Evolutionary conservation across 1,140 invertebrate species (phyloP), one percentile per base, ranked within the genome.

Genomic region (Pantala flavescens): DNA sequence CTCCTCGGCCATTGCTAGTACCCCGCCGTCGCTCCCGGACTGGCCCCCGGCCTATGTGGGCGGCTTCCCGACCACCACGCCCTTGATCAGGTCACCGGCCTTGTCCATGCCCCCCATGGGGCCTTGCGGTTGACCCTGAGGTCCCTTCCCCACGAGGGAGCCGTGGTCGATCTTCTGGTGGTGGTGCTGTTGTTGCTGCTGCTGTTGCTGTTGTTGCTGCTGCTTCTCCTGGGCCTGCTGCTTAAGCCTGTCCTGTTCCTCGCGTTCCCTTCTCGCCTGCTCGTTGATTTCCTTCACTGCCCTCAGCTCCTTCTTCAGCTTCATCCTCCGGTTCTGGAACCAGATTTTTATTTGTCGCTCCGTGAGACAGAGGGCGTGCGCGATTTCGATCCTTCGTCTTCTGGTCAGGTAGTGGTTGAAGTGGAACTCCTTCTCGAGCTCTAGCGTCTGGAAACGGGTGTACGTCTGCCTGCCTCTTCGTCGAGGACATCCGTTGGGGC

Each of bases 281-380:
- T 97, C 94, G 86, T 97, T 96, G 80, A 96, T 96, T 83, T 96
- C 94, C 81, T 96, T 96, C 14, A 96, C 94, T 16, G 94, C 94
- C 71, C 94, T 86, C 74, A 96, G 82, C 81, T 97, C 95, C 80
- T 98, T 98, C 87, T 98, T 98, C 83, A 98, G 88, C 83, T 98
- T 98, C 96, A 98, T 98, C 80, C 96, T 88, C 75, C 96, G 87
- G 84, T 98, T 98, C 84, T 98, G 95, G 84, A 97, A 97, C 95
- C 95, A 97, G 81, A 97, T 97, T 86, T 97, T 97, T 80, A 97
- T 97, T 85, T 98, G 96, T 77, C 96, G 87, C 84, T 98, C 96
- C 75, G 96, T 98, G 72, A 98, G 88, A 82, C 96, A 97, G 16
- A 98, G 88, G 43, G 95, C 95, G 84, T 98, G 96, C 12, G 96